Evolutionary conservation across 2,888 invertebrate species (phyloP).

Genomic region (Cerceris ruficornis): DNA sequence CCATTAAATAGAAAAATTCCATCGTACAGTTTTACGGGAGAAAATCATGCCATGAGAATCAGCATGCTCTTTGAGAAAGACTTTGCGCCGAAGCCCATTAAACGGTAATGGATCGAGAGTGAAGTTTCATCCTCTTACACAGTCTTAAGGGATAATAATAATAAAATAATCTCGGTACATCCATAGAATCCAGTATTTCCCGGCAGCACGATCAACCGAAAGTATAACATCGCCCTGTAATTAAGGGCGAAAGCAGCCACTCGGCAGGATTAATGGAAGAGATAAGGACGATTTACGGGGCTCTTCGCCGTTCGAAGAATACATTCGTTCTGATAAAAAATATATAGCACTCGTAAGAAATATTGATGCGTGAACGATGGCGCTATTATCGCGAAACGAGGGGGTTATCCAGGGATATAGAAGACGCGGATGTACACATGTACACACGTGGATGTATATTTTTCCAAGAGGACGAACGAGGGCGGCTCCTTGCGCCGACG

Average conservation of each 20-base stretch:
- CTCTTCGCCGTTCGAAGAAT: conserved; percentile 18
- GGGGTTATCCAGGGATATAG: not conserved
- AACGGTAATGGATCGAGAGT: no score
- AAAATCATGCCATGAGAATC: no score
- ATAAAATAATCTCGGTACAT: no score
- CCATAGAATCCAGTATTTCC: no score
- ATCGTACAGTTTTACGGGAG: no score
- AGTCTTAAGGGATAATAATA: no score
- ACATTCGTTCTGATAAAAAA: conserved; percentile 52
- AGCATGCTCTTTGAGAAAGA: no score
- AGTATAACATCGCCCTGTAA: conserved; percentile 7
- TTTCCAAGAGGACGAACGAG: not conserved
- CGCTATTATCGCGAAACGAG: conserved; percentile 53
- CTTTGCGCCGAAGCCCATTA: no score
- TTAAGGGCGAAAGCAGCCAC: conserved; percentile 27
- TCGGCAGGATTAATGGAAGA: conserved; percentile 32
- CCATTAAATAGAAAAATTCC: no score
- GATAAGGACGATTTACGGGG: conserved; percentile 52
- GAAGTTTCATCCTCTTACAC: no score
- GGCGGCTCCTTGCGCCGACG: conserved; percentile 51
- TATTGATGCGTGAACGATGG: conserved; percentile 59
- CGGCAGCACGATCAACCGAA: no score
- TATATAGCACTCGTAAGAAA: conserved; percentile 49
- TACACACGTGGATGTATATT: conserved; percentile 14
- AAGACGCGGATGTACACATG: conserved; percentile 8